Evolutionary conservation across 2,113 vertebrate genomes (phyloP), one percentile per base, ranked within the genome.

Genomic region (Picathartes gymnocephalus): DNA sequence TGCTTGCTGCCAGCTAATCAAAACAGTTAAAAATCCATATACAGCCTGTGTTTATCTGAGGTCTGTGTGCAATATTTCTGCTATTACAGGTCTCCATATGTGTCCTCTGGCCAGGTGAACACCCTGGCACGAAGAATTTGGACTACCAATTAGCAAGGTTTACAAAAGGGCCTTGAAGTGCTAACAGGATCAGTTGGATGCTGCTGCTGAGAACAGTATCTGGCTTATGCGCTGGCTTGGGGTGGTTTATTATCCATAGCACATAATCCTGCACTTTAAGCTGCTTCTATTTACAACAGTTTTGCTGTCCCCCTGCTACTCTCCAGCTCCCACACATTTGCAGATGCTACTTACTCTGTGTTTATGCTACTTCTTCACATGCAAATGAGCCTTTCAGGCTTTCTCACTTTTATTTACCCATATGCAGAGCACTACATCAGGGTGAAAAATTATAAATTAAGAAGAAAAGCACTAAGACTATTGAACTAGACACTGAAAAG

Each of bases 271-370:
- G 60, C 60, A 39, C 86, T 93, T 91, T 25, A 90, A 93, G 71
- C 48, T 47, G 90, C 88, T 95, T 88, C 82, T 97, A 42, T 95
- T 95, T 92, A 91, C 80, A 93, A 93, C 88, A 90, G 90, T 86
- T 96, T 84, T 64, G 68, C 70, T 85, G 88, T 82, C 25, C 53
- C 85, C 74, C 53, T 9, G 6, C 47, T 57, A 90, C 90, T 86
- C 79, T 58, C 60, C 86, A 86, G 65, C 86, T 84, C 96, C 94
- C 88, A 93, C 93, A 86, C 93, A 24, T 74, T 77, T 94, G 80
- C 87, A 91, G 86, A 89, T 25, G 35, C 81, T 87, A 28, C 88
- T 76, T 87, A 90, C 74, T 86, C 90, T 18, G 56, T 35, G 45
- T 60, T 92, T 86, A 92, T 96, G 88, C 79, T 78, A 40, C 90